Conservation (phyloP, 2,113 vertebrate genomes). For the Syngnathus floridae region DNA sequence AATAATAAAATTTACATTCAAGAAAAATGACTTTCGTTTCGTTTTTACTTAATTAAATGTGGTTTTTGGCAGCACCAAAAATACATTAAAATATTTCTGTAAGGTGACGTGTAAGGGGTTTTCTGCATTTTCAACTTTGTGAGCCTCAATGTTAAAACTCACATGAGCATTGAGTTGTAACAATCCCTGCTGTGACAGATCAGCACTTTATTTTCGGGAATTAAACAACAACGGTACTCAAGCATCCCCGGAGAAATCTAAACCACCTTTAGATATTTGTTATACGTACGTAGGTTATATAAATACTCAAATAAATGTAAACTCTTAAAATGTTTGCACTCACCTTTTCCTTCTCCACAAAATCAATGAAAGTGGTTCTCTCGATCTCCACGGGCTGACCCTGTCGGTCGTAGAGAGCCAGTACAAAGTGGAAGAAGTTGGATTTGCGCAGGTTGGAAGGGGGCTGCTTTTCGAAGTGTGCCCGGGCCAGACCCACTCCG, state of each 20-base stretch:
- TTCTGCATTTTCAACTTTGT: not conserved
- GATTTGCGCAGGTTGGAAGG: slow-evolving; percentile 97
- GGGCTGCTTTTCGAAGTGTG: slow-evolving; percentile 99
- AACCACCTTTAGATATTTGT: not conserved
- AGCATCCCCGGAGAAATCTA: not conserved
- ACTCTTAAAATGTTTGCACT: slow-evolving; percentile 33
- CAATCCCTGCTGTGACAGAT: slow-evolving; percentile 41
- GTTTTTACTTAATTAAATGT: slow-evolving; percentile 13
- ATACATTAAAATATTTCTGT: slow-evolving; percentile 17
- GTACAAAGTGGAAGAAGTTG: slow-evolving; percentile 99
- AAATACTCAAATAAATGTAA: not conserved
- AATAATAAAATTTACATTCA: not conserved
- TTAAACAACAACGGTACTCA: slow-evolving; percentile 19
- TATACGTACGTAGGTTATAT: too few species aligned
- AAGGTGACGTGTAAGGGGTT: not conserved
- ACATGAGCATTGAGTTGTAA: slow-evolving; percentile 21
- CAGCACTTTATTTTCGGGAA: slow-evolving; percentile 30
- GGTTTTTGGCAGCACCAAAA: slow-evolving; percentile 21
- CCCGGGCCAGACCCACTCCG: slow-evolving; percentile 95
- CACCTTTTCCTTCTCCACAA: slow-evolving; percentile 98
- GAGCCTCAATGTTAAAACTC: slow-evolving; percentile 24
- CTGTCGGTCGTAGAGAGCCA: slow-evolving; percentile 96
- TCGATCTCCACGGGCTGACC: slow-evolving; percentile 98
- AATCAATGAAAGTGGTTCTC: slow-evolving; percentile 91
- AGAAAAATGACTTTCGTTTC: not conserved